Percentiles rank a stretch among this genome's conserved stretches.
Conservation (phyloP, 2,113 vertebrate genomes). For the Lipotes vexillifer region DNA sequence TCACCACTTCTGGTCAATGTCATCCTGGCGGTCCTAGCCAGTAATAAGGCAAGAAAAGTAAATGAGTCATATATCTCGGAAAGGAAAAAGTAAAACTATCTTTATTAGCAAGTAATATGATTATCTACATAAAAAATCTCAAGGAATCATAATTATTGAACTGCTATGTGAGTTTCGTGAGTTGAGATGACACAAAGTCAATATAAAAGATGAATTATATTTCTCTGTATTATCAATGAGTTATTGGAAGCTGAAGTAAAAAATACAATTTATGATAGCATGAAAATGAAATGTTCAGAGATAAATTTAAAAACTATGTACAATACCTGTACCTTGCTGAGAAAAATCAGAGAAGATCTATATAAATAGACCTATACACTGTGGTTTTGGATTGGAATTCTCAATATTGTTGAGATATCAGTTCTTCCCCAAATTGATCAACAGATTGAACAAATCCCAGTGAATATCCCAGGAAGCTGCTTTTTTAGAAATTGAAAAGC, state of each 20-base stretch:
- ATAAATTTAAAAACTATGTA: neutral
- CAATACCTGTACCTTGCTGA: neutral
- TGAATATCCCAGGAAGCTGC: neutral
- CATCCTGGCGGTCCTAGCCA: neutral
- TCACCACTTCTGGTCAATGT: neutral
- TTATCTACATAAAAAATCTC: neutral
- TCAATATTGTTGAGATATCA: neutral
- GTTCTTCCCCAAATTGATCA: neutral
- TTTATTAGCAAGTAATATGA: neutral
- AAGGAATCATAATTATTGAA: neutral
- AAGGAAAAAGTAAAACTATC: neutral
- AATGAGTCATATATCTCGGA: neutral
- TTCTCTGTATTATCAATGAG: neutral
- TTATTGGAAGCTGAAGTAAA: neutral
- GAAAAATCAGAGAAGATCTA: neutral
- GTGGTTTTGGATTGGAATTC: neutral
- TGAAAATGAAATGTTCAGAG: neutral
- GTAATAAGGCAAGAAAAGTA: neutral
- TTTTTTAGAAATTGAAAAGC: neutral
- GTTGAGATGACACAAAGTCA: neutral
- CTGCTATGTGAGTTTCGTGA: neutral
- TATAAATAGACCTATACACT: neutral
- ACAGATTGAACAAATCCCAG: neutral
- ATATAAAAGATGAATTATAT: conserved; percentile 4
- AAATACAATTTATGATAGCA: neutral